Percentiles rank a stretch among this genome's conserved stretches.
Evolutionary conservation across 2,113 vertebrate genomes (phyloP).

Genomic region (Psittacula cyanocephala): DNA sequence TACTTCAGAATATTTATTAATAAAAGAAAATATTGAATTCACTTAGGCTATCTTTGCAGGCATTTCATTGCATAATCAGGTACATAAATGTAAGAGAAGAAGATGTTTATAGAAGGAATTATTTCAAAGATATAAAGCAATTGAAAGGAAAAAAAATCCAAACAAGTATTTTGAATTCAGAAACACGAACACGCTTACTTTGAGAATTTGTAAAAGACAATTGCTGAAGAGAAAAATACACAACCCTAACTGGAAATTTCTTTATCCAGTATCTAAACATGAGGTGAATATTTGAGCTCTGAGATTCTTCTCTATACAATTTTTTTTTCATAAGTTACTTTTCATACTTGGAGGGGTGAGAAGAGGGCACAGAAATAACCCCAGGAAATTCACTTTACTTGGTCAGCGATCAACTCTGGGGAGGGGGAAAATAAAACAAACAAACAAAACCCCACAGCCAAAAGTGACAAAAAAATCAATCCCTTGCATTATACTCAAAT

Average conservation of each 20-base stretch:
- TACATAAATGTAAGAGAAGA: not conserved
- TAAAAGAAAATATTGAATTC: not conserved
- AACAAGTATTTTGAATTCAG: not conserved
- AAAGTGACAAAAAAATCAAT: not conserved
- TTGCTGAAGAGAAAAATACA: not conserved
- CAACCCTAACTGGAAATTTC: not conserved
- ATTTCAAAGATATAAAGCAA: not conserved
- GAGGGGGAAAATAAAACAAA: accelerated
- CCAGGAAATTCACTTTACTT: not conserved
- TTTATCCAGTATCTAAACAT: not conserved
- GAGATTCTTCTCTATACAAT: not conserved
- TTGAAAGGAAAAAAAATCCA: not conserved
- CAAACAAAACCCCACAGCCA: accelerated
- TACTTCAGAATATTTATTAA: not conserved
- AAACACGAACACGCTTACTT: not conserved
- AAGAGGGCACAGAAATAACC: not conserved
- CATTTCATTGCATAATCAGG: not conserved
- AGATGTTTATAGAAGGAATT: not conserved
- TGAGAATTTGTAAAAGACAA: not conserved
- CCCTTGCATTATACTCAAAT: not conserved
- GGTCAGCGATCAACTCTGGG: not conserved
- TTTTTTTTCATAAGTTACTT: not conserved
- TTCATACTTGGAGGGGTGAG: not conserved
- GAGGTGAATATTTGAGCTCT: not conserved
- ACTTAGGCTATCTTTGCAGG: not conserved